Base-by-base conservation (phyloP, 1,140 invertebrate species). In the Cyrtorhinus lividipennis region DNA sequence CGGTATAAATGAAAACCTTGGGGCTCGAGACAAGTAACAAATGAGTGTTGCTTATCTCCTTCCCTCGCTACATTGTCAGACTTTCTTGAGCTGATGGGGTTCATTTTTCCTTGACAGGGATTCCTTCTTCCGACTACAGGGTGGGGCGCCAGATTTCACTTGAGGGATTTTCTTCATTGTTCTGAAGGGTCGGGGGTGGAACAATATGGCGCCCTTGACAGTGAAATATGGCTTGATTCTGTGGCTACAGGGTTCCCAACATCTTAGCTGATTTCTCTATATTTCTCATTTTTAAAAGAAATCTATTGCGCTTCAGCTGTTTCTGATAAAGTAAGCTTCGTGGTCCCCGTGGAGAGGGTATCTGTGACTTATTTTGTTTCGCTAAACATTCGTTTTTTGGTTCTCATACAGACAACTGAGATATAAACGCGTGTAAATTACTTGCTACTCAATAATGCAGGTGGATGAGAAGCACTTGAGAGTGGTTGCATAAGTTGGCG, bases 1-100 rank as follows among this genome's bases (percentile, higher is more conserved):
- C 48, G 48, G 24, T 61, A 61, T 61, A 61, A 61, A 61, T 61
- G 60, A 61, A 61, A 61, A 61, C 60, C 60, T 61, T 18, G 60
- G 26, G 60, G 30, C 20, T 12, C 48, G 27, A 61, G 60, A 61
- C 60, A 61, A 44, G 22, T 61, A 61, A 61, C 60, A 61, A 61
- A 61, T 61, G 60, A 61, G 60, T 59, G 22, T 27, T 59, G 23
- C 25, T 27, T 59, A 24, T 59, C 56, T 59, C 56, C 25, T 22
- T 59, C 56, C 25, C 56, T 59, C 25, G 15, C 56, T 23, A 24
- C 22, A 24, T 59, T 59, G 56, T 59, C 56, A 27, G 25, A 59
- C 56, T 24, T 27, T 59, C 25, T 59, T 59, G 22, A 24, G 56
- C 57, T 24, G 57, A 27, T 59, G 57, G 57, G 57, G 56, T 27